Evolutionary conservation across 2,888 invertebrate species (phyloP).

Genomic region (Clusia tigrina): DNA sequence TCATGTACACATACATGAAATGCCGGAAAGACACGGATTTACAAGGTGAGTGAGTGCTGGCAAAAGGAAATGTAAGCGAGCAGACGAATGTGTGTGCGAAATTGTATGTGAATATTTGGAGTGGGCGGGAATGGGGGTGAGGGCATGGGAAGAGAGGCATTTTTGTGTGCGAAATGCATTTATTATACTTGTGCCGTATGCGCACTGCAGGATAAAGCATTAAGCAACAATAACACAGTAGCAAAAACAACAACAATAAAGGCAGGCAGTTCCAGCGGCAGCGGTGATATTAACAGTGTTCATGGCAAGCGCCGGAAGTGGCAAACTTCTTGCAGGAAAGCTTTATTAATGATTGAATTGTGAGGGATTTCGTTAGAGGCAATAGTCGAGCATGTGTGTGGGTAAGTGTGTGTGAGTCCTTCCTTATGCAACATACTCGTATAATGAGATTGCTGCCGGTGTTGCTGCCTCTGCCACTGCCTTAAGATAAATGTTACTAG

Average conservation of each 20-base stretch:
- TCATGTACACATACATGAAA: constrained; percentile 25
- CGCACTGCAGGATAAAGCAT: constrained; percentile 4
- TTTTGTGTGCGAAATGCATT: constrained; percentile 22
- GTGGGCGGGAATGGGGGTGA: background rate
- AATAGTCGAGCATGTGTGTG: background rate
- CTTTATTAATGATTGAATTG: constrained; percentile 43
- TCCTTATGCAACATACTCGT: background rate
- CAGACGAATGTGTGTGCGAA: constrained; percentile 15
- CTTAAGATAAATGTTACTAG: constrained; percentile 7
- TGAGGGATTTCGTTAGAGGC: constrained; percentile 19
- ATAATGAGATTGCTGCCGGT: background rate
- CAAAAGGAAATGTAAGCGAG: background rate
- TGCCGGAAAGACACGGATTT: constrained; percentile 25
- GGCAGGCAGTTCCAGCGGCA: constrained; percentile 1
- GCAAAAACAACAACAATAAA: too few relatives aligned
- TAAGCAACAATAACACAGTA: background rate
- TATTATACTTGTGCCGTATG: too few relatives aligned
- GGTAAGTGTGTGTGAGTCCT: background rate
- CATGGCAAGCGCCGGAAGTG: constrained; percentile 4
- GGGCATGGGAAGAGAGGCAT: background rate
- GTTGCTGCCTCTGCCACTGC: background rate
- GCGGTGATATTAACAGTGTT: constrained; percentile 23
- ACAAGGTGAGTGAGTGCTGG: constrained; percentile 19
- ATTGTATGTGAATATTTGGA: background rate
- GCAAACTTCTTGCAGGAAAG: constrained; percentile 29